phyloP scores from a whole-genome alignment of 64 coral and sea anemone genomes.

The Hydrozoanthus tunicans region DNA sequence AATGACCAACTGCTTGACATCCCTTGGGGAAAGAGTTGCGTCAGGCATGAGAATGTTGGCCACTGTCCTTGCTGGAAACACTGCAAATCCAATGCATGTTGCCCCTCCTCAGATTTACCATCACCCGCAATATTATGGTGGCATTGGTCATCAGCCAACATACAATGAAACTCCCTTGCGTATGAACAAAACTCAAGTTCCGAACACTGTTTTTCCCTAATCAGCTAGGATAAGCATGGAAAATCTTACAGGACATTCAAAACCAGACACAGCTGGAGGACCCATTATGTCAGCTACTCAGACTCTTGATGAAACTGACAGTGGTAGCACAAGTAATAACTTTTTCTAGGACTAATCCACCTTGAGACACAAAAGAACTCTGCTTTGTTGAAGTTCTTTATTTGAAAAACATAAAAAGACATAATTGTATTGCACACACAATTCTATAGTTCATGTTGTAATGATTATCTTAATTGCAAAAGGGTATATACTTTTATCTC shows the following conservation, averaged over 20 bases:
- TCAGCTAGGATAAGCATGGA: not conserved
- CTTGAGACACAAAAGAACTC: too few relatives aligned
- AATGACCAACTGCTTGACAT: constrained; percentile 6
- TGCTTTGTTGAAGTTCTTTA: not conserved
- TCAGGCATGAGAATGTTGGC: constrained; percentile 21
- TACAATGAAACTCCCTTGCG: constrained; percentile 2
- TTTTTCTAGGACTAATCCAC: not conserved
- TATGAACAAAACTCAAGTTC: constrained; percentile 4
- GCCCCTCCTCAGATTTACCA: constrained; percentile 28
- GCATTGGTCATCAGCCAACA: not conserved
- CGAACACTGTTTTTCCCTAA: not conserved
- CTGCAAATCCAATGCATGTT: not conserved
- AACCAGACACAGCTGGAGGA: constrained; percentile 2
- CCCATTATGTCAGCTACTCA: constrained; percentile 23
- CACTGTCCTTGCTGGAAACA: not conserved
- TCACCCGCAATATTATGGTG: constrained; percentile 23
- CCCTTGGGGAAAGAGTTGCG: constrained; percentile 6
- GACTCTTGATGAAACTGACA: constrained; percentile 10
- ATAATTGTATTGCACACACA: constrained; percentile 30
- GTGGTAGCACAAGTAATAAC: not conserved
- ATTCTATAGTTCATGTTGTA: constrained; percentile 6
- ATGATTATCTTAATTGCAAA: constrained; percentile 24
- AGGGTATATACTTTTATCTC: constrained; percentile 1
- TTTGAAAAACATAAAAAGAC: constrained; percentile 1
- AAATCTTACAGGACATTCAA: constrained; percentile 7